Conservation (phyloP, 1,140 invertebrate species). For the Drosophila ohnishii region DNA sequence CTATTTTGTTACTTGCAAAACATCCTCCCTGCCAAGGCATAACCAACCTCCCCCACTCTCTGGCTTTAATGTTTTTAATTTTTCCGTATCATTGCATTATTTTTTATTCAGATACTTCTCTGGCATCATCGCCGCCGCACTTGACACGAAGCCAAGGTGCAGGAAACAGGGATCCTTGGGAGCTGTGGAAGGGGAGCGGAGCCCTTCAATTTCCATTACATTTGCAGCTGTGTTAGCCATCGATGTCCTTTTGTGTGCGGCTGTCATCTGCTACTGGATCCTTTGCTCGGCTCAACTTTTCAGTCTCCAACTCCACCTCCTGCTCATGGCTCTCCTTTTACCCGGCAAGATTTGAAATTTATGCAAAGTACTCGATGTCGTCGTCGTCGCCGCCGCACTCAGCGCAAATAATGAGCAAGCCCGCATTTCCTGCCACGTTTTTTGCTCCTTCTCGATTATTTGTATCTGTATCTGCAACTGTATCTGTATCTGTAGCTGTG, state of each 20-base stretch:
- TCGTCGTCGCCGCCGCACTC: constrained; percentile 68
- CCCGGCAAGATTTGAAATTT: constrained; percentile 73
- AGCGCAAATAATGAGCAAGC: constrained; percentile 80
- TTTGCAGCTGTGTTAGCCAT: constrained; percentile 74
- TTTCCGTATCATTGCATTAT: constrained; percentile 81
- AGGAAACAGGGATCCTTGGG: constrained; percentile 15
- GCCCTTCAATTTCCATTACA: constrained; percentile 80
- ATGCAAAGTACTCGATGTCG: constrained; percentile 78
- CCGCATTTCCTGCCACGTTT: constrained; percentile 81
- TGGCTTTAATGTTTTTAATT: constrained; percentile 74
- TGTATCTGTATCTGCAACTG: constrained; percentile 59
- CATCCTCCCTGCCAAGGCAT: constrained; percentile 16
- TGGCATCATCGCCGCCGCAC: constrained; percentile 47
- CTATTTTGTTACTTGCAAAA: not conserved
- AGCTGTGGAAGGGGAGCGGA: constrained; percentile 1
- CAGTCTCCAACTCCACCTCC: constrained; percentile 10
- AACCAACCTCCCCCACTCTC: constrained; percentile 8
- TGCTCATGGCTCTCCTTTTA: constrained; percentile 22
- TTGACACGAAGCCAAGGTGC: constrained; percentile 71
- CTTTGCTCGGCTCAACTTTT: constrained; percentile 25
- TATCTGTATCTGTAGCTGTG: constrained; percentile 20
- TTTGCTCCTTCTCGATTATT: constrained; percentile 43
- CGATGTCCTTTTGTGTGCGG: constrained; percentile 79
- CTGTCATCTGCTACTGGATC: constrained; percentile 64
- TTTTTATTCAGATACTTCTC: constrained; percentile 57